Percentiles rank a stretch among this genome's conserved stretches.
These are phyloP conservation scores for Perdita meconis DNA, from an alignment of 2,888 invertebrate genomes.

Conservation along the genomic window DNA sequence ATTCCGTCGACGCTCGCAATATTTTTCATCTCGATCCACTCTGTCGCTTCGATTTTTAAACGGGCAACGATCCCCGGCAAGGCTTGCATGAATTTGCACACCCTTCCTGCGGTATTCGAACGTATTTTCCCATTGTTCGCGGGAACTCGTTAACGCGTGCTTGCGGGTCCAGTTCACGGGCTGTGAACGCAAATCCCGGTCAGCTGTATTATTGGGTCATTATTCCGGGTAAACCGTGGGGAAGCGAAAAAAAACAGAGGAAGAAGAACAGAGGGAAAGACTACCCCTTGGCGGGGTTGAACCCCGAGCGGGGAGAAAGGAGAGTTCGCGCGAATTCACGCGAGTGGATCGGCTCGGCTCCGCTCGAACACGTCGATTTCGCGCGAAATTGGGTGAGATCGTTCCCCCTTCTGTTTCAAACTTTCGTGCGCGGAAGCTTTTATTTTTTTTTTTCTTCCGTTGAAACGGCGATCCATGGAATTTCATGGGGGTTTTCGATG, in stretches of 20 bases:
- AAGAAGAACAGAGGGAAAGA: slow-evolving; percentile 53
- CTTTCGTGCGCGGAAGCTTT: too few relatives aligned
- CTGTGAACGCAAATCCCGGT: slow-evolving; percentile 57
- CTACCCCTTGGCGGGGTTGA: slow-evolving; percentile 42
- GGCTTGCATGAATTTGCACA: not conserved
- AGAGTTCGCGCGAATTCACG: slow-evolving; percentile 44
- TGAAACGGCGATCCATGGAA: slow-evolving; percentile 1
- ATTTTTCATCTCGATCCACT: not conserved
- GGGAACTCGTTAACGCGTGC: slow-evolving; percentile 57
- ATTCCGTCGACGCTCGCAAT: not conserved
- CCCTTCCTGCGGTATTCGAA: slow-evolving; percentile 4
- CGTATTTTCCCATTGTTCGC: slow-evolving; percentile 44
- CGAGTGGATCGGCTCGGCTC: slow-evolving; percentile 9
- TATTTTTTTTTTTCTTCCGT: too few relatives aligned
- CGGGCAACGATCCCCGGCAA: not conserved
- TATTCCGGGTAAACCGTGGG: slow-evolving; percentile 59
- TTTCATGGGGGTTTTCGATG: not conserved
- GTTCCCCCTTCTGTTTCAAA: too few relatives aligned
- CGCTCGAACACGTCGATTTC: slow-evolving; percentile 24
- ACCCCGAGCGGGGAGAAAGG: slow-evolving; percentile 32
- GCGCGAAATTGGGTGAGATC: slow-evolving; percentile 22
- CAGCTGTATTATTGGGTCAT: slow-evolving; percentile 63
- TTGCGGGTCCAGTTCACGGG: slow-evolving; percentile 45
- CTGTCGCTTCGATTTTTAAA: slow-evolving; percentile 1
- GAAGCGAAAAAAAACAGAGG: slow-evolving; percentile 47